These are phyloP conservation scores for Phanerotoma sp. DNA, from an alignment of 2,888 invertebrate genomes.

Conservation along the genomic window DNA sequence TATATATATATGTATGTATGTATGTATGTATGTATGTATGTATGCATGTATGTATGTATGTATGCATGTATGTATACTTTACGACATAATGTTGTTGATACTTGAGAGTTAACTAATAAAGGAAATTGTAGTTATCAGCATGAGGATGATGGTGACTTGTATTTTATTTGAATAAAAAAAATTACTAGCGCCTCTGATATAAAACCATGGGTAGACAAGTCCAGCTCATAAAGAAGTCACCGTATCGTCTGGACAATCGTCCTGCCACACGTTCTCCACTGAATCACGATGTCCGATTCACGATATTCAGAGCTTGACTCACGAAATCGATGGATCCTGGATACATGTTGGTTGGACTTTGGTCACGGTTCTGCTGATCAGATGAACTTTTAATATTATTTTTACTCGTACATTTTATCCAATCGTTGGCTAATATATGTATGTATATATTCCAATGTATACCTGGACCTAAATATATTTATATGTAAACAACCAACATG, in stretches of 20 bases:
- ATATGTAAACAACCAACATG: too few relatives aligned
- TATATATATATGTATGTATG: too few relatives aligned
- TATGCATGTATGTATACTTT: background rate
- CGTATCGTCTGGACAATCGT: background rate
- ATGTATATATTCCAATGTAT: background rate
- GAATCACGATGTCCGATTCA: slow-evolving; percentile 11
- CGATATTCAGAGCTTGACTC: slow-evolving; percentile 9
- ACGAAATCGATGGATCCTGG: slow-evolving; percentile 15
- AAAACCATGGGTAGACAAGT: background rate
- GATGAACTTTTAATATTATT: background rate
- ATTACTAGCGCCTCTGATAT: too few relatives aligned
- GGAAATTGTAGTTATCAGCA: background rate
- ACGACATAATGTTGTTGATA: too few relatives aligned
- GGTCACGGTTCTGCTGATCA: slow-evolving; percentile 7
- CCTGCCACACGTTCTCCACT: background rate
- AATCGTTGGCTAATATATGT: background rate
- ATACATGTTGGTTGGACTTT: slow-evolving; percentile 3
- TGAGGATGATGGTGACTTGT: too few relatives aligned
- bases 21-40: too few relatives aligned
- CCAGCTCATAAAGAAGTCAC: background rate
- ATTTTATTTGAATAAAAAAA: too few relatives aligned
- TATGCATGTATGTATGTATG: too few relatives aligned
- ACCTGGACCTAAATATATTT: too few relatives aligned
- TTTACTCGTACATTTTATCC: too few relatives aligned
- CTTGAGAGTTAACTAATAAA: background rate